Evolutionary conservation across 2,113 vertebrate genomes (phyloP).

Genomic region (Chaetodon trifascialis): DNA sequence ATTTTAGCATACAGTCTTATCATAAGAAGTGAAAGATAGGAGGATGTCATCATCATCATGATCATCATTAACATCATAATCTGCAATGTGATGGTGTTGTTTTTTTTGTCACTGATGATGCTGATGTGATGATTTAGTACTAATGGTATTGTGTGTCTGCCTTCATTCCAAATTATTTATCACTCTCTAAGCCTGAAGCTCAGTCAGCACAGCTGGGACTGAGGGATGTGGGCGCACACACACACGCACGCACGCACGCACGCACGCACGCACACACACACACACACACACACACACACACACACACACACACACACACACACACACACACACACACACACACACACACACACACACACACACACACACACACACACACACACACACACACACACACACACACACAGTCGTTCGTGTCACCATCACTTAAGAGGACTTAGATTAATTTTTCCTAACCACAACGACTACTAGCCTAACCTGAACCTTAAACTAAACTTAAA

Average conservation of each 20-base stretch:
- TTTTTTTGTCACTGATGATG: not conserved
- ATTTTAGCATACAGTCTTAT: not conserved
- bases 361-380: slow-evolving; percentile 8
- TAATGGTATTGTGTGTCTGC: slow-evolving; percentile 26
- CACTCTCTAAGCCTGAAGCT: slow-evolving; percentile 41
- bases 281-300: not conserved
- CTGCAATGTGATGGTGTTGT: not conserved
- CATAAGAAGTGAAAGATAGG: not conserved
- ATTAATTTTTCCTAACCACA: too few relatives aligned
- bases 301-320: slow-evolving; percentile 8
- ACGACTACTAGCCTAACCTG: too few relatives aligned
- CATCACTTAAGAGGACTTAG: too few relatives aligned
- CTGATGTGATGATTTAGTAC: not conserved
- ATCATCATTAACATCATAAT: not conserved
- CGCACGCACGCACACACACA: not conserved
- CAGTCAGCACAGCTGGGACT: slow-evolving; percentile 50
- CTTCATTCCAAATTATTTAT: slow-evolving; percentile 33
- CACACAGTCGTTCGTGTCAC: too few relatives aligned
- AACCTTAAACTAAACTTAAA: too few relatives aligned
- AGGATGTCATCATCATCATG: not conserved
- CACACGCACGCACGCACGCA: slow-evolving; percentile 5
- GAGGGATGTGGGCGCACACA: not conserved
- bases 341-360: not conserved
- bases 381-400: too few relatives aligned
- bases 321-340: too few relatives aligned